Evolutionary conservation across 2,113 vertebrate genomes (phyloP), one percentile per base, ranked within the genome.

Genomic region (Plecturocebus donacophilus): DNA sequence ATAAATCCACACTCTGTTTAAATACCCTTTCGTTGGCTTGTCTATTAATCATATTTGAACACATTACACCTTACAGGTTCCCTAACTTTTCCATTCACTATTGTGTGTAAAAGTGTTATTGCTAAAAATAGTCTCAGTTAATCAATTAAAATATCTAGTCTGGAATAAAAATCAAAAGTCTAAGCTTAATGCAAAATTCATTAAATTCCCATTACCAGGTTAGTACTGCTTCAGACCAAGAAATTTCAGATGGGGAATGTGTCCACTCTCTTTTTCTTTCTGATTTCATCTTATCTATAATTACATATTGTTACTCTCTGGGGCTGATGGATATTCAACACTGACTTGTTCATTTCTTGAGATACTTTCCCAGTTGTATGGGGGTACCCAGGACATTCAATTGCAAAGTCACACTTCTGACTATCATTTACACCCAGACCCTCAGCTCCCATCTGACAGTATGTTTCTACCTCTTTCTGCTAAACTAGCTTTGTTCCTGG

Each of bases 141-240:
- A 42, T 86, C 38, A 86, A 47, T 73, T 75, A 88, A 71, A 91
- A 88, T 83, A 84, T 52, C 5, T 47, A 79, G 73, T 79, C 40
- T 52, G 80, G 9, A 19, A 52, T 87, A 64, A 73, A 64, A 73
- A 64, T 54, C 4, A 27, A 64, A 95, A 87, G 5, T 49, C 75
- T 35, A 90, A 40, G 8, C 9, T 81, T 64, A 68, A 77, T 38
- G 40, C 45, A 68, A 85, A 87, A 87, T 77, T 49, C 23, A 79
- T 64, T 42, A 25, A 49, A 42, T 42, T 54, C 6, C 1, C 19
- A 25, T 3, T 47, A 42, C 16, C 4, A 30, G 12, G 6, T 30
- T 30, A 27, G 16, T 19, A 54, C 17, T 9, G 5, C 4, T 52
- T 45, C 45, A 17, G 58, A 40, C 11, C 38, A 7, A 81, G 40